phyloP scores from a whole-genome alignment of 1,140 invertebrate species.

The Drosophila quadrilineata region DNA sequence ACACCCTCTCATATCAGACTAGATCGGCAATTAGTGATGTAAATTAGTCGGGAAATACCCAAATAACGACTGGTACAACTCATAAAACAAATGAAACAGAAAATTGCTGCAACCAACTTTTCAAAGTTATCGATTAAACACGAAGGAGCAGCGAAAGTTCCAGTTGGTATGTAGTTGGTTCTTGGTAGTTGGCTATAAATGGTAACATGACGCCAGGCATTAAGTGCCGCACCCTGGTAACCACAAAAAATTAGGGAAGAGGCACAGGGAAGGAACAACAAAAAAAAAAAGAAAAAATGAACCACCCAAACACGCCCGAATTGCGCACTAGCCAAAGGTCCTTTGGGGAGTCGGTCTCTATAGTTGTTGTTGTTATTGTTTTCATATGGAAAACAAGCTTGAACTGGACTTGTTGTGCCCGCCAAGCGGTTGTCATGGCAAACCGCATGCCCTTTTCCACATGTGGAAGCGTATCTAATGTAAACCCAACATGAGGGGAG shows the following conservation, averaged over 20 bases:
- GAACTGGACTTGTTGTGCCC: conserved; percentile 53
- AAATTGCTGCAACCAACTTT: conserved; percentile 4
- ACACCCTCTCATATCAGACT: conserved; percentile 41
- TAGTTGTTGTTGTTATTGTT: conserved; percentile 26
- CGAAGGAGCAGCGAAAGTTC: conserved; percentile 62
- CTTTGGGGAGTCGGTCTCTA: conserved; percentile 49
- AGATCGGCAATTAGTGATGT: conserved; percentile 54
- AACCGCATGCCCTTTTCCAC: too few relatives aligned
- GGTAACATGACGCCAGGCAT: conserved; percentile 66
- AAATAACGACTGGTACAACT: conserved; percentile 5
- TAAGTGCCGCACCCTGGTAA: conserved; percentile 64
- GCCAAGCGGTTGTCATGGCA: conserved; percentile 53
- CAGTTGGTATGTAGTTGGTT: neutral
- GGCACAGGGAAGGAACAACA: too few relatives aligned
- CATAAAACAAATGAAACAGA: neutral
- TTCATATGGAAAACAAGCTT: conserved; percentile 52
- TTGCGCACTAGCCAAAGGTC: conserved; percentile 36
- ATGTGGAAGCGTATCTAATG: conserved; percentile 9
- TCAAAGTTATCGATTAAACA: conserved; percentile 66
- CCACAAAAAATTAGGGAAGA: too few relatives aligned
- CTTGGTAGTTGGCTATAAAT: conserved; percentile 46
- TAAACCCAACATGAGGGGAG: too few relatives aligned
- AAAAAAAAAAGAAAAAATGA: neutral
- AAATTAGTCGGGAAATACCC: too few relatives aligned
- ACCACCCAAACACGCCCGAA: conserved; percentile 11